Conservation (phyloP, 1,140 invertebrate species). For the Cydia splendana region DNA sequence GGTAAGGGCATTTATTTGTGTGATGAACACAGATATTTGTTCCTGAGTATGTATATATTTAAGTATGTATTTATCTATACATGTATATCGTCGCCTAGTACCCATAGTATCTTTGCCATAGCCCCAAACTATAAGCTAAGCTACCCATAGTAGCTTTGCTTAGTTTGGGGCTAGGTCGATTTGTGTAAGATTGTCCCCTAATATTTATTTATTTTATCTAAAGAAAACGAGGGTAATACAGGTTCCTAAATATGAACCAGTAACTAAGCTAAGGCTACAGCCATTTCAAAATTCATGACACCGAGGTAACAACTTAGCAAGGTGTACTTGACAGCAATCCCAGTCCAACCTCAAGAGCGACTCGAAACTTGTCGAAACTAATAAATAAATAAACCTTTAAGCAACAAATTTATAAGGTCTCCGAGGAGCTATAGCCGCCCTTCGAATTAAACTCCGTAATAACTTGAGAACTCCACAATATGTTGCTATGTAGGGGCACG, state of each 20-base stretch:
- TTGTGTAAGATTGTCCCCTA: no score
- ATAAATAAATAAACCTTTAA: conserved; percentile 38
- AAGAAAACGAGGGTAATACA: background rate
- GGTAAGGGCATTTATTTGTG: no score
- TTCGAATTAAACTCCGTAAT: conserved; percentile 57
- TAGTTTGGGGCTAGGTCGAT: no score
- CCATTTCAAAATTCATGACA: background rate
- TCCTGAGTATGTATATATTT: no score
- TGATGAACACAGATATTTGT: no score
- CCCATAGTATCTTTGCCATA: no score
- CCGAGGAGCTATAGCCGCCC: conserved; percentile 42
- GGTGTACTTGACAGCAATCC: conserved; percentile 8
- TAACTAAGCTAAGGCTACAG: background rate
- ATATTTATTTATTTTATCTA: no score
- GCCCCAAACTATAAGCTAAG: no score
- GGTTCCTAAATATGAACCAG: background rate
- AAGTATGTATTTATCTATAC: no score
- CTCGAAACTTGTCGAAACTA: conserved; percentile 36
- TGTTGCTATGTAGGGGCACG: conserved; percentile 41
- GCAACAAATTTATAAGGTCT: conserved; percentile 45
- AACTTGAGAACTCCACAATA: conserved; percentile 56
- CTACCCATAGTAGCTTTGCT: no score
- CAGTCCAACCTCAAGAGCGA: background rate
- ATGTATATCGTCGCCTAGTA: no score
- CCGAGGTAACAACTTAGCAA: background rate